Conservation (phyloP, 2,113 vertebrate genomes). For the Epinephelus lanceolatus region DNA sequence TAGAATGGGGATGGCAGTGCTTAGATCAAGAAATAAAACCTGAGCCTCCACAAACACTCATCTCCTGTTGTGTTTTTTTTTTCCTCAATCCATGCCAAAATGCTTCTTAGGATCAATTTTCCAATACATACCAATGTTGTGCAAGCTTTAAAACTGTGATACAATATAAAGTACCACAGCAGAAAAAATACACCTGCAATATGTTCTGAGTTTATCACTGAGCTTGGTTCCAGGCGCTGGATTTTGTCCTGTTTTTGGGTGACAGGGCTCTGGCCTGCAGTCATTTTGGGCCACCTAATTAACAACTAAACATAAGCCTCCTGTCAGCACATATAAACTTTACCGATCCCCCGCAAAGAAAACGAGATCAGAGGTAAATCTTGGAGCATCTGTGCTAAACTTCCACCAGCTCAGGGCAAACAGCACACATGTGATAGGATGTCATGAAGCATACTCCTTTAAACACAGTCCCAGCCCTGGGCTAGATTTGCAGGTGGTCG, state of each 20-base stretch:
- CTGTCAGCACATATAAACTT: conserved; percentile 53
- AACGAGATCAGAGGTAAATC: conserved; percentile 52
- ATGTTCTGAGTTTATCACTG: not conserved
- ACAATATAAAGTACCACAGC: conserved; percentile 9
- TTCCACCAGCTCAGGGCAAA: conserved; percentile 80
- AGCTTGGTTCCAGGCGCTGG: conserved; percentile 14
- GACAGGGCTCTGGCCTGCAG: not conserved
- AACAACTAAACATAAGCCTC: conserved; percentile 44
- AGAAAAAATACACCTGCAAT: conserved; percentile 1
- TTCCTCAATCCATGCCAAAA: conserved; percentile 17
- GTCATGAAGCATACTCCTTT: conserved; percentile 86
- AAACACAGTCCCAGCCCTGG: conserved; percentile 83
- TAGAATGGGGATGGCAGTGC: conserved; percentile 50
- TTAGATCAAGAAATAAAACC: conserved; percentile 62
- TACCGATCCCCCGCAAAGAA: conserved; percentile 34
- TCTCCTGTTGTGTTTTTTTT: conserved; percentile 38
- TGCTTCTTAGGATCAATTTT: conserved; percentile 41
- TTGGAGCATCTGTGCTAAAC: conserved; percentile 53
- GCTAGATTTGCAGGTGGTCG: conserved; percentile 90
- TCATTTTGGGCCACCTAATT: conserved; percentile 34
- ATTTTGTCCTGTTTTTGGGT: conserved; percentile 14
- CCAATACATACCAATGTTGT: conserved; percentile 33
- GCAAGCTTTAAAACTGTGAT: conserved; percentile 32
- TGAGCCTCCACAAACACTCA: conserved; percentile 46
- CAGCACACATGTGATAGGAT: conserved; percentile 81